Conservation (phyloP, 2,113 vertebrate genomes). For the Sylvia atricapilla region DNA sequence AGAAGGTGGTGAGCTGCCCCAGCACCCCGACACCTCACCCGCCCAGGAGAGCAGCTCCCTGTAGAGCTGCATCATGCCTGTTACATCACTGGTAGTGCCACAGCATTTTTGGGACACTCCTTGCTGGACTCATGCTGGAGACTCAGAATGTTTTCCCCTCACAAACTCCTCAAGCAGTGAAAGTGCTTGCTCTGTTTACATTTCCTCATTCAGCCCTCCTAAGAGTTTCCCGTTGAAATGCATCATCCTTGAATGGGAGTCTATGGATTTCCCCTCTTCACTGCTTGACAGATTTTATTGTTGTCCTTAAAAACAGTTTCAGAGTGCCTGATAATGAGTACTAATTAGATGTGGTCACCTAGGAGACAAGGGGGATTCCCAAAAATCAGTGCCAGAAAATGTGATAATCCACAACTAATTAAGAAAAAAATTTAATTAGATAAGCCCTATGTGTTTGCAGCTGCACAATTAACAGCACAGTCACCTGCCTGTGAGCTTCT, state of each 20-base stretch:
- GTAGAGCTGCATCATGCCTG: not conserved
- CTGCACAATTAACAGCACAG: not conserved
- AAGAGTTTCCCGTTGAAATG: not conserved
- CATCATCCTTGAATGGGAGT: not conserved
- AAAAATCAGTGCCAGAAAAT: slow-evolving; percentile 17
- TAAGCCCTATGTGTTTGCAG: not conserved
- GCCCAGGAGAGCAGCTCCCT: not conserved
- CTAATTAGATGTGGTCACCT: slow-evolving; percentile 11
- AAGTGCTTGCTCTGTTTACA: not conserved
- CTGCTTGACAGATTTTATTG: not conserved
- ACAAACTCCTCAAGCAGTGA: not conserved
- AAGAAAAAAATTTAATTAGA: not conserved
- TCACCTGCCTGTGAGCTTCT: not conserved
- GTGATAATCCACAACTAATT: not conserved
- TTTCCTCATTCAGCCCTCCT: not conserved
- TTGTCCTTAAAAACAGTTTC: slow-evolving; percentile 37
- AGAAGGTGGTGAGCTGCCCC: not conserved
- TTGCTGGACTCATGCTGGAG: not conserved
- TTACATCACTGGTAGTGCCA: not conserved
- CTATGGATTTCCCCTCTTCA: not conserved
- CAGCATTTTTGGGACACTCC: not conserved
- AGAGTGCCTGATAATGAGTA: slow-evolving; percentile 24
- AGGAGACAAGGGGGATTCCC: slow-evolving; percentile 15
- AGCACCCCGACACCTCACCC: accelerated
- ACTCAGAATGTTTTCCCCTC: not conserved